Base-by-base conservation (phyloP, 2,113 vertebrate species). In the Mustelus asterias region DNA sequence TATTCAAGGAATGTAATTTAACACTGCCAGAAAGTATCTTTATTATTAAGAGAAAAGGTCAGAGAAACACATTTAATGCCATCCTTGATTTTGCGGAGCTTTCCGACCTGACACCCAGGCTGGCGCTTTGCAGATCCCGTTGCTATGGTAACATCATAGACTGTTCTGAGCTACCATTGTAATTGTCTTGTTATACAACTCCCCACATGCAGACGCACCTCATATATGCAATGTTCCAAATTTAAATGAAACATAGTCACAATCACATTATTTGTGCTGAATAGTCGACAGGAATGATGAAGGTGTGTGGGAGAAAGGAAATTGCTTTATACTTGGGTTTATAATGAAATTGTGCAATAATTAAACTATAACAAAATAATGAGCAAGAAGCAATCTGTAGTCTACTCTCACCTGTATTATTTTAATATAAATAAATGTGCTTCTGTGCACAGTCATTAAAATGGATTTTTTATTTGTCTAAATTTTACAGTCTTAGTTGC, bases 181-280 rank as follows among this genome's bases (percentile, higher is more conserved):
- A 70, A 95, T 95, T 95, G 41, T 72, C 65, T 44, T 94, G 63
- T 94, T 69, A 44, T 95, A 95, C 67, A 95, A 70, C 67, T 95
- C 41, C 41, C 65, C 67, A 24, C 63, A 44, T n/a, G 41, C 24
- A 69, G 37, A 70, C 41, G 18, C 63, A 29, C 22, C 41, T 48
- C 67, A 70, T 26, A 70, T 41, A 63, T 4, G 26, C 93, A 95
- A 70, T 70, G 37, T 95, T 72, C 26, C 13, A 70, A 37, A 70
- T 22, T 93, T 67, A 20, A 67, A 93, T 20, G 89, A 37, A 37
- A 67, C n/a, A 65, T 2, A 83, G 37, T 89, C 48, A 89, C 54
- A 89, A 89, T 89, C 86, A 89, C 44, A 29, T 89, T 7, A 54
- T 72, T 72, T 70, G 41, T 95, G 22, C 93, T 70, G 67, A 29